Evolutionary conservation across 2,113 vertebrate genomes (phyloP).

Genomic region (Corythoichthys intestinalis): DNA sequence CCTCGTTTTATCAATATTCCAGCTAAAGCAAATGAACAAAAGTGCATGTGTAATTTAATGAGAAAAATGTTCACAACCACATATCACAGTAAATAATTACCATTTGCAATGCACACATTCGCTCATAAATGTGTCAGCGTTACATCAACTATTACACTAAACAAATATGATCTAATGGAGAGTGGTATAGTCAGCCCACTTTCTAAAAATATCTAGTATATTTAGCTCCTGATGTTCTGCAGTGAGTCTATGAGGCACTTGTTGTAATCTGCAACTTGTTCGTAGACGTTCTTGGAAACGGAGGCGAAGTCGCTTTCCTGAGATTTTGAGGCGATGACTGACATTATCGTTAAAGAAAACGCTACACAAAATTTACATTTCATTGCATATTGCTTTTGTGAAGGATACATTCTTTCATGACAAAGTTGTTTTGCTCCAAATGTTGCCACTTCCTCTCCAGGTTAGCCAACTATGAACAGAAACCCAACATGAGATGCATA

Average conservation of each 20-base stretch:
- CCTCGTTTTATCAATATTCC: no score
- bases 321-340: constrained; percentile 91
- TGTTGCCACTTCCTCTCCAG: constrained; percentile 97
- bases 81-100: no score
- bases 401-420: constrained; percentile 99
- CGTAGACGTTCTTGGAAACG: constrained; percentile 78
- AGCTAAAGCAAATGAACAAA: no score
- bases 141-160: no score
- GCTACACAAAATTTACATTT: background rate
- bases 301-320: constrained; percentile 88
- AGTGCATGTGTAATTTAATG: no score
- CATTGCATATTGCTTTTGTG: background rate
- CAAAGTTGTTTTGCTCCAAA: constrained; percentile 95
- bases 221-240: constrained; percentile 79
- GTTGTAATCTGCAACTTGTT: constrained; percentile 85
- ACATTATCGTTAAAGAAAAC: constrained; percentile 67
- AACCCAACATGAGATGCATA: background rate
- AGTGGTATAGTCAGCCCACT: background rate
- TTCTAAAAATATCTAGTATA: background rate
- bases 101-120: no score
- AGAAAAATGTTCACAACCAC: no score
- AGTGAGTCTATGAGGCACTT: constrained; percentile 80
- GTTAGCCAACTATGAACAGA: constrained; percentile 83
- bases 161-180: background rate
- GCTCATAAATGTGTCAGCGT: no score